Base-by-base conservation (phyloP, 2,888 invertebrate species). In the Stramonita haemastoma region DNA sequence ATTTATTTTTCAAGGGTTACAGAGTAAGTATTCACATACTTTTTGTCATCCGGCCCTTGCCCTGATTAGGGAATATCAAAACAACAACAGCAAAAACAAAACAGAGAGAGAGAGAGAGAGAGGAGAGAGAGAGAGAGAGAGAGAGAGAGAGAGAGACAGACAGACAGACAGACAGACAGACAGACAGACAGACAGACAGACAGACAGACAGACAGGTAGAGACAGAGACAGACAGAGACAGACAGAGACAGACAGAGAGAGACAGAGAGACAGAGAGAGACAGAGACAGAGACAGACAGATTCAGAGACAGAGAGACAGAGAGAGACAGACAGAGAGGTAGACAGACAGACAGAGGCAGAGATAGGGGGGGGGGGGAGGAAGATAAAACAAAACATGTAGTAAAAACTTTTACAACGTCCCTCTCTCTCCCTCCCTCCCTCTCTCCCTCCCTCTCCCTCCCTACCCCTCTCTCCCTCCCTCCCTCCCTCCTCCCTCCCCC, bases 91-190 rank as follows among this genome's bases (percentile, higher is more conserved):
- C n/a, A n/a, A n/a, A n/a, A n/a, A 8, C 60, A 15, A 60, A 17
- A 60, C 13, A 60, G 83, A 83, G 83, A 83, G 83, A 83, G 83
- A 32, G 34, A 32, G 83, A 83, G 83, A 83, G 34, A 32, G 83
- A 83, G 83, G n/a, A 83, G 32, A 83, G 34, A 26, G 34, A 83
- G 83, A 83, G 34, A 32, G 34, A 26, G 34, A 32, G 83, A 83
- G 46, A 56, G 77, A 29, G 29, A 29, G n/a, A 77, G 17, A 77
- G 29, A 77, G 77, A 77, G 77, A 77, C n/a, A n/a, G 13, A 77
- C 77, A 77, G n/a, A 73, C 73, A n/a, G 73, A n/a, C 22, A n/a
- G n/a, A n/a, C 6, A 73, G 73, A 26, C 60, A 60, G 60, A 60
- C 60, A 17, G 60, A 60, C 60, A 60, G 8, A 8, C 60, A 15